Conservation (phyloP, 1,140 invertebrate species). For the Ooceraea biroi region DNA sequence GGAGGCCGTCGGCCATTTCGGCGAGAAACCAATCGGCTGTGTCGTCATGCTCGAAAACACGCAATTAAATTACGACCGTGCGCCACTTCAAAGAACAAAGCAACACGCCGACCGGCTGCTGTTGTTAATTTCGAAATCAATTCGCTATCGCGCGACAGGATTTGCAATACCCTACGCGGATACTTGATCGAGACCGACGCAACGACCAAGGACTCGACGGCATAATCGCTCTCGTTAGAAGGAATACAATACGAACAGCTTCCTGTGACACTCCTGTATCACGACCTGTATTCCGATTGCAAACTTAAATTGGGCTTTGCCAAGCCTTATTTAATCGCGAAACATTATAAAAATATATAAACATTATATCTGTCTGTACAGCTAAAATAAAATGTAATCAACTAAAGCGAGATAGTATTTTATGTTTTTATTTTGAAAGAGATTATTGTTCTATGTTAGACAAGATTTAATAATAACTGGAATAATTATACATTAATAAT, state of each 20-base stretch:
- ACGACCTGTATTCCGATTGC: constrained; percentile 31
- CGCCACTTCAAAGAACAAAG: constrained; percentile 48
- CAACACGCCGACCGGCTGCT: constrained; percentile 19
- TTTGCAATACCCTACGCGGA: constrained; percentile 25
- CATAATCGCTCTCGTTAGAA: constrained; percentile 31
- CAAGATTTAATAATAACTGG: too few species aligned
- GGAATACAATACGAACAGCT: constrained; percentile 63
- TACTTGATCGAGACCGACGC: constrained; percentile 15
- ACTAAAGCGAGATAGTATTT: not conserved
- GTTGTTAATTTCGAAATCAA: constrained; percentile 55
- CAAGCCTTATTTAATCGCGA: constrained; percentile 7
- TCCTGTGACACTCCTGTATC: constrained; percentile 70
- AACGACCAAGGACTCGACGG: constrained; percentile 40
- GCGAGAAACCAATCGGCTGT: constrained; percentile 56
- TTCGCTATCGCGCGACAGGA: constrained; percentile 34
- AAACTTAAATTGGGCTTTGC: constrained; percentile 25
- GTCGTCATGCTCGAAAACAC: constrained; percentile 38
- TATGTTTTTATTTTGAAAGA: not conserved
- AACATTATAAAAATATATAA: constrained; percentile 8
- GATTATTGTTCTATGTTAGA: too few species aligned
- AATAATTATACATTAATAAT: too few species aligned
- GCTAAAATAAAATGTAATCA: not conserved
- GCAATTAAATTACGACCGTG: constrained; percentile 65
- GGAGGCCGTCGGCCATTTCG: constrained; percentile 25
- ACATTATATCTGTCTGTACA: too few species aligned